Conservation (phyloP, 1,140 invertebrate species). For the Atopsyche davidsoni region DNA sequence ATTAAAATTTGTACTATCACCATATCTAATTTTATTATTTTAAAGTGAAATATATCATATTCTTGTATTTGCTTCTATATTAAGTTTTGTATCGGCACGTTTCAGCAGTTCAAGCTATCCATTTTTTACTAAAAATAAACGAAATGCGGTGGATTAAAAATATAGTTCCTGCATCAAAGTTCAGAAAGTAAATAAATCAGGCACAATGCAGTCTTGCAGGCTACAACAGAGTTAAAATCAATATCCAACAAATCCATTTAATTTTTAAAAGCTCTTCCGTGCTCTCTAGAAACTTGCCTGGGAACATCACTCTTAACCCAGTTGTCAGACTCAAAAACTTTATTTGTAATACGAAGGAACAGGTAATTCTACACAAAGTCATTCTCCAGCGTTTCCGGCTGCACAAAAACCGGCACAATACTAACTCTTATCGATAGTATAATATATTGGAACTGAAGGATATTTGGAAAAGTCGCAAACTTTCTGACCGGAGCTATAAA, state of each 20-base stretch:
- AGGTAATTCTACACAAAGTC: slow-evolving; percentile 29
- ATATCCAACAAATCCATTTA: slow-evolving; percentile 17
- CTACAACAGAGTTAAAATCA: not conserved
- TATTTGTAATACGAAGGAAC: slow-evolving; percentile 25
- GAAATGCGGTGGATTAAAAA: too few relatives aligned
- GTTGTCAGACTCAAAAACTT: slow-evolving; percentile 19
- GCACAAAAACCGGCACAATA: slow-evolving; percentile 28
- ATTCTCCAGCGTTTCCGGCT: slow-evolving; percentile 20
- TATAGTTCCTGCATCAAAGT: too few relatives aligned
- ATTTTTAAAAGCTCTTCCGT: slow-evolving; percentile 22
- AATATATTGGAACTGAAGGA: slow-evolving; percentile 27
- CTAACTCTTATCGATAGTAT: slow-evolving; percentile 20
- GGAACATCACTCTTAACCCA: slow-evolving; percentile 23
- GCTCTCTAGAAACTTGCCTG: not conserved
- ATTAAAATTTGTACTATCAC: too few relatives aligned
- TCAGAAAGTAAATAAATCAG: too few relatives aligned
- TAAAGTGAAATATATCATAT: too few relatives aligned
- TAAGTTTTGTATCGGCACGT: too few relatives aligned
- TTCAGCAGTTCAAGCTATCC: too few relatives aligned
- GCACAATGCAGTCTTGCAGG: not conserved
- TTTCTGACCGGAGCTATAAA: slow-evolving; percentile 28
- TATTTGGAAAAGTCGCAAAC: slow-evolving; percentile 22
- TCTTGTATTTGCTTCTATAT: too few relatives aligned
- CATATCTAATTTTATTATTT: too few relatives aligned
- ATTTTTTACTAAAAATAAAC: too few relatives aligned